Conservation (phyloP, 2,797 vertebrate species). For the Cercopithecus mitis region DNA sequence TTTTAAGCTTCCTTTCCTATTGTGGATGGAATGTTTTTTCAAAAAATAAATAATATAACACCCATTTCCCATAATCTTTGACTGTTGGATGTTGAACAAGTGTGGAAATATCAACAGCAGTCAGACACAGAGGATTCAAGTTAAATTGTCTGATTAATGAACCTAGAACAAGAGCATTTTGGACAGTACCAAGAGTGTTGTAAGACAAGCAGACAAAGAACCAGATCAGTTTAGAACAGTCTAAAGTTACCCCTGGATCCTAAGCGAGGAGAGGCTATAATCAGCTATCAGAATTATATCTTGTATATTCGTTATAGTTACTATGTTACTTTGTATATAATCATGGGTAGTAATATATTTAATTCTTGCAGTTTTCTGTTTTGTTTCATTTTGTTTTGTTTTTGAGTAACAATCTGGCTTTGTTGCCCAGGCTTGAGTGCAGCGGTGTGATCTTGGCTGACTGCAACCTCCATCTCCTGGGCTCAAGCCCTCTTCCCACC, state of each 20-base stretch:
- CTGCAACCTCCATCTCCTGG: background rate
- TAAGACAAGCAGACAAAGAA: background rate
- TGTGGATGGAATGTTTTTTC: background rate
- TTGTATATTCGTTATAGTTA: background rate
- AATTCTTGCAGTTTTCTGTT: background rate
- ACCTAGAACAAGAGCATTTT: background rate
- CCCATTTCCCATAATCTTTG: background rate
- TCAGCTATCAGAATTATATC: background rate
- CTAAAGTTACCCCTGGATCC: background rate
- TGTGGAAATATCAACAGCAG: background rate
- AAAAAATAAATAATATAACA: background rate
- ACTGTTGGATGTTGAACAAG: background rate
- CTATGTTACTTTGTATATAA: background rate
- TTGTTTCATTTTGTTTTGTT: background rate
- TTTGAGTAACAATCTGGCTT: background rate
- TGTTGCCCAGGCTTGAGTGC: background rate
- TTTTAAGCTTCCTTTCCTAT: background rate
- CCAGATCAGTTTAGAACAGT: background rate
- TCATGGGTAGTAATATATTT: background rate
- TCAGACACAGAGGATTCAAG: background rate
- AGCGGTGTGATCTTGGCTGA: background rate
- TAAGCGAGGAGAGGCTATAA: background rate
- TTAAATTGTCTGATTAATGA: background rate
- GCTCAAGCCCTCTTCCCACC: background rate
- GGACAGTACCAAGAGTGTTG: background rate